Conservation (phyloP, 1,140 invertebrate genomes). For the Physella acuta region DNA sequence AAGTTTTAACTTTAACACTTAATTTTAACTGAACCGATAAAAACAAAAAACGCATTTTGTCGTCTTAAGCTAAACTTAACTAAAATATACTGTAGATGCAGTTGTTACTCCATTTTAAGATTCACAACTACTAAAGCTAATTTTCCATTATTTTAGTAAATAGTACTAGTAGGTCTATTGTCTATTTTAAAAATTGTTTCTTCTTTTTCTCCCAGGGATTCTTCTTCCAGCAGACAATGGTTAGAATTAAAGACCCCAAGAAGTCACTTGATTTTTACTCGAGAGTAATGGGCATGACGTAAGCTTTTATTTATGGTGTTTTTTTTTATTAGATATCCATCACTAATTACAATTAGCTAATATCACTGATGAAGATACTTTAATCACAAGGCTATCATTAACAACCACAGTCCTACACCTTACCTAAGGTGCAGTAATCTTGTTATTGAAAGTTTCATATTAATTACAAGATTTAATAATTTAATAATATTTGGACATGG, state of each 20-base stretch:
- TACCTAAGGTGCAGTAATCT: no score
- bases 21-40: background rate
- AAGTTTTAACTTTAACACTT: no score
- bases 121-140: background rate
- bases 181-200: conserved; percentile 3
- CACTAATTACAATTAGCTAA: no score
- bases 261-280: conserved; percentile 88
- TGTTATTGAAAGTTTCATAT: no score
- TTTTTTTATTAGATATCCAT: no score
- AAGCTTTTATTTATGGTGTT: no score
- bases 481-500: no score
- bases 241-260: conserved; percentile 87
- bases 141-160: background rate
- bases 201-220: conserved; percentile 66
- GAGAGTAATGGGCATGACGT: conserved; percentile 84
- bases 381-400: no score
- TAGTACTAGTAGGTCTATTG: background rate
- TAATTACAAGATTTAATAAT: no score
- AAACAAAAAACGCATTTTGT: background rate
- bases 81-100: background rate
- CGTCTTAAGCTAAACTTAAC: background rate
- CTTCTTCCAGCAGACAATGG: conserved; percentile 95
- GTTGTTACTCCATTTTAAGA: background rate
- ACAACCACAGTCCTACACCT: no score
- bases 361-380: no score